Evolutionary conservation across 2,113 vertebrate genomes (phyloP), one percentile per base, ranked within the genome.

Genomic region (Phaethornis superciliosus): DNA sequence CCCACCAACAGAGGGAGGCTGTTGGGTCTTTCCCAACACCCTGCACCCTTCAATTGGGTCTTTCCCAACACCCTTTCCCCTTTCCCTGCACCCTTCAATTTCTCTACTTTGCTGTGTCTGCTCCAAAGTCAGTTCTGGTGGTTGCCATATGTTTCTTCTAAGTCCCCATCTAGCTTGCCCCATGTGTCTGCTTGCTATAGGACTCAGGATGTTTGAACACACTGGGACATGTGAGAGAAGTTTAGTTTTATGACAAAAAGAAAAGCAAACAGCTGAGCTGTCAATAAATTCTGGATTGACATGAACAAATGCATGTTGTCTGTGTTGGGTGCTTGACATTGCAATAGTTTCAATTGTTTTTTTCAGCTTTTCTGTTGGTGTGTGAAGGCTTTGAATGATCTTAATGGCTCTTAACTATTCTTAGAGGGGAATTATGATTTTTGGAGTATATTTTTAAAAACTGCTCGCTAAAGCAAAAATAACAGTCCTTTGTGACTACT

Each of bases 151-250:
- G 4, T 47, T 35, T 33, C 82, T 62, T 28, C 51, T 24, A 9
- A 9, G 40, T 46, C 35, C 15, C 14, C 1, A 32, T 7, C 46
- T 62, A 44, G 12, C 24, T 69, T 49, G 19, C 42, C 24, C 91
- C 11, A 0, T 27, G 78, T n/a, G 4, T 0, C 37, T 33, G 23
- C 11, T 16, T 15, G 0, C 58, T 14, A 2, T 3, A 1, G 49
- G 65, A 35, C 12, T 17, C 28, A 35, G 64, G 40, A 16, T 33
- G 22, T 58, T 81, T 42, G 30, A 58, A 21, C 26, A 42, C 42
- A 33, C 8, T 47, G 42, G 28, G 20, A 20, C 12, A 20, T 15
- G 13, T 40, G 33, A 49, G 49, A 24, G 9, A 62, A 79, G 49
- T 40, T 63, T 9, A 33, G 19, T 47, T 63, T 32, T 37, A 33